A percentile compares a stretch with the other conserved stretches of the same genome.
phyloP scores from a whole-genome alignment of 2,113 vertebrate species.

The Candoia aspera region DNA sequence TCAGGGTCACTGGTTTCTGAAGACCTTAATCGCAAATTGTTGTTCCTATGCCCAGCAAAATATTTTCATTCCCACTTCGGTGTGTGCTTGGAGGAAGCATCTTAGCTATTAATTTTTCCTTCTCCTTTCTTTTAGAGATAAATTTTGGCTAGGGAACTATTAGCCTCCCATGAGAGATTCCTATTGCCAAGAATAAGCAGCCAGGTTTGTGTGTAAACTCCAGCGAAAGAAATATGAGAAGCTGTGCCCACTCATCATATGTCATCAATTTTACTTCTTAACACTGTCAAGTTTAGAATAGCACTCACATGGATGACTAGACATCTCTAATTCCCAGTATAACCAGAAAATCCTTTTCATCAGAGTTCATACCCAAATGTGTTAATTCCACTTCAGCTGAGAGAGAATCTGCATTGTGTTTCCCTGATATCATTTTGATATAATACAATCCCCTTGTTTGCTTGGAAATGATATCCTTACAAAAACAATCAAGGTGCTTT shows the following conservation, averaged over 20 bases:
- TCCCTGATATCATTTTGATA: slow-evolving; percentile 54
- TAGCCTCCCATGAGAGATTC: background rate
- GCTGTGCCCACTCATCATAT: background rate
- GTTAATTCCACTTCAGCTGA: slow-evolving; percentile 37
- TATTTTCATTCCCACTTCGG: slow-evolving; percentile 14
- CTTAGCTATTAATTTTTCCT: background rate
- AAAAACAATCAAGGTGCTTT: slow-evolving; percentile 36
- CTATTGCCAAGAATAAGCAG: background rate
- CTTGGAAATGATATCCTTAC: slow-evolving; percentile 46
- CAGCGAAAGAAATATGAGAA: background rate
- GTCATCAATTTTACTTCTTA: slow-evolving; percentile 41
- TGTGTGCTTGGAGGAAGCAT: background rate
- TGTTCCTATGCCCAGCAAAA: slow-evolving; percentile 12
- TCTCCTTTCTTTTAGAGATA: background rate
- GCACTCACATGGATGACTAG: slow-evolving; percentile 49
- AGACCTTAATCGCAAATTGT: slow-evolving; percentile 26
- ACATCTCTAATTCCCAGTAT: slow-evolving; percentile 30
- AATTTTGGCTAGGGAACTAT: background rate
- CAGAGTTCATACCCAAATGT: slow-evolving; percentile 15
- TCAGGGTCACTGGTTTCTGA: background rate
- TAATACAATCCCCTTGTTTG: slow-evolving; percentile 47
- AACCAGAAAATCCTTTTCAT: slow-evolving; percentile 25
- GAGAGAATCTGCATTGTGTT: slow-evolving; percentile 48
- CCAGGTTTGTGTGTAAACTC: slow-evolving; percentile 8
- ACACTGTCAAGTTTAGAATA: slow-evolving; percentile 33